Base-by-base conservation (phyloP, 2,888 invertebrate species). In the Andrena minutula region DNA sequence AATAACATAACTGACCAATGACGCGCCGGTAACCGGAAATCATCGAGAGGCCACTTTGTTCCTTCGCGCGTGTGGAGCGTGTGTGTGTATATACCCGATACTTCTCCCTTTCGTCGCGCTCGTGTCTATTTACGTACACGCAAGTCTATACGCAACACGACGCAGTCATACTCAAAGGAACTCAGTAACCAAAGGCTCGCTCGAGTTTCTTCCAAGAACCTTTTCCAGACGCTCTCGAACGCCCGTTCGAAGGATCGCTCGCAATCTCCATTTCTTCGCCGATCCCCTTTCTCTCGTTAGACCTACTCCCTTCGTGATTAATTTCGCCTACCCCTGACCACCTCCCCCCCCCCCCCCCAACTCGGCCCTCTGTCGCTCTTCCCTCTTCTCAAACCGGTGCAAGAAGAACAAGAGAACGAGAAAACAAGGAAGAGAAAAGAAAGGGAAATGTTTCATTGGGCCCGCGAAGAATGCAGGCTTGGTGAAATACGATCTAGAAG, bases 401-500 rank as follows among this genome's bases (percentile, higher is more conserved):
- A 28, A 35, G 3, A 0, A 35, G 35, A 35, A 32, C 30, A 26
- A 65, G 63, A 58, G 35, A 65, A 51, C 16, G 51, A 47, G 6
- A 56, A 56, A 58, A 26, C 47, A 60, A 32, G 51, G n/a, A 64
- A 28, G 35, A 35, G 47, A 28, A 41, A 51, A 69, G 60, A 35
- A 30, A 56, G 63, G 58, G 53, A 56, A 41, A 64, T 23, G 75
- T 35, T 61, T 61, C 32, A 75, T 69, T 74, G 74, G 74, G 56
- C 79, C 51, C 68, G 73, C 77, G 61, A 85, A 61, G 82, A 89
- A 84, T 90, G 91, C 92, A 83, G 64, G 86, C 86, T 86, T 88
- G 71, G 90, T 91, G 92, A 90, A 92, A 92, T 90, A 68, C 81
- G 90, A 92, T 89, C 90, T 88, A 86, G 75, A 76, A 79, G 86